Base-by-base conservation (phyloP, 2,113 vertebrate genomes). In the Phrynocephalus versicolor region DNA sequence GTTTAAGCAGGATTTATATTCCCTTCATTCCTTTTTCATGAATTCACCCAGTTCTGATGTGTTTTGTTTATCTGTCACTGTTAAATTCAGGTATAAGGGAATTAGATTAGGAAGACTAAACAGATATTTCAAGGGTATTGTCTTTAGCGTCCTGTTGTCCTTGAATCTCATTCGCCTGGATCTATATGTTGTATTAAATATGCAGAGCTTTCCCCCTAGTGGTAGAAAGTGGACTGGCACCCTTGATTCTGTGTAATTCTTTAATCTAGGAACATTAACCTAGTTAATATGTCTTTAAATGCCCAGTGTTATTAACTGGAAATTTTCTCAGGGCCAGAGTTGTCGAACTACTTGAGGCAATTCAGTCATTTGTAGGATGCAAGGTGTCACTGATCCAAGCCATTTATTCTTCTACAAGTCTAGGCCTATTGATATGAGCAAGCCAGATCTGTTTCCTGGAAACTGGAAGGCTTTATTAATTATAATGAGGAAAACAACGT, bases 151-250 rank as follows among this genome's bases (percentile, higher is more conserved):
- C 64, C 79, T 81, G 85, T 91, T 89, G 79, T 82, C 81, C 55
- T 73, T 0, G 0, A 0, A 8, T 86, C 41, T 75, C 33, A 39
- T 74, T 37, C 3, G 13, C 58, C 75, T 58, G 25, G 21, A 0
- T 3, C 0, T 13, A 0, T 74, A 62, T 57, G 0, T 35, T 13
- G 6, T 25, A 6, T 0, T 35, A 1, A 6, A 0, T 1, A 65
- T 51, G 84, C 6, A 0, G 0, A 0, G 35, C 35, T 78, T 84
- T 91, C 95, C 94, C 95, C 92, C 96, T 95, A 88, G 91, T 37
- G 93, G 89, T 84, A 27, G 7, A 27, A n/a, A 6, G 15, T 64
- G 83, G n/a, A 77, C 39, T 65, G 6, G 45, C 41, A 77, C 2
- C 55, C 33, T 35, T 76, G 21, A 18, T 35, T n/a, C n/a, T 35